Conservation (phyloP, 2,797 vertebrate species). For the Malurus splendens region DNA sequence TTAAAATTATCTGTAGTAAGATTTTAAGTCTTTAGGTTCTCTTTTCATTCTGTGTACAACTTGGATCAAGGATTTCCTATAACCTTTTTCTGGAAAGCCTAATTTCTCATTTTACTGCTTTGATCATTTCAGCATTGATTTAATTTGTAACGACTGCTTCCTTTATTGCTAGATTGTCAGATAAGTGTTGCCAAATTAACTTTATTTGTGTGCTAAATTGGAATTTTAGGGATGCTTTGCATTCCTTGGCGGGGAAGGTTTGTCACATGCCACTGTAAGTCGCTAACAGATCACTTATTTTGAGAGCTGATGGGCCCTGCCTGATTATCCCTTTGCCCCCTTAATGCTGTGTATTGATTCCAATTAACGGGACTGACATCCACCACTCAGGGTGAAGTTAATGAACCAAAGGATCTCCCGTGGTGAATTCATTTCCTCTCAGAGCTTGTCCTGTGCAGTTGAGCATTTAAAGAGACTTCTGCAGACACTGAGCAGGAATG, state of each 20-base stretch:
- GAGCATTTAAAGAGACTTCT: conserved; percentile 46
- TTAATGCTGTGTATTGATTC: conserved; percentile 70
- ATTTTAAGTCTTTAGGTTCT: background rate
- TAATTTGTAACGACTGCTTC: conserved; percentile 10
- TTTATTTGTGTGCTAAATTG: conserved; percentile 37
- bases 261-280: conserved; percentile 8
- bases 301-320: conserved; percentile 43
- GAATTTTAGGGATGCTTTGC: conserved; percentile 38
- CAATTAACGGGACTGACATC: conserved; percentile 70
- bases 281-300: conserved; percentile 44
- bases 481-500: background rate
- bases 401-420: conserved; percentile 65
- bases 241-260: conserved; percentile 26
- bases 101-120: conserved; percentile 15
- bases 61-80: background rate
- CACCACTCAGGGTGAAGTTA: conserved; percentile 63
- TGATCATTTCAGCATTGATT: background rate
- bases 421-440: conserved; percentile 74
- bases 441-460: conserved; percentile 54
- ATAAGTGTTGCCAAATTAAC: conserved; percentile 23
- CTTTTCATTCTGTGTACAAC: background rate
- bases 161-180: conserved; percentile 12
- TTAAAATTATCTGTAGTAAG: background rate
- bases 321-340: conserved; percentile 61
- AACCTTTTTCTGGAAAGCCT: background rate